Base-by-base conservation (phyloP, 1,140 invertebrate species). In the Brevipalpus yothersi region DNA sequence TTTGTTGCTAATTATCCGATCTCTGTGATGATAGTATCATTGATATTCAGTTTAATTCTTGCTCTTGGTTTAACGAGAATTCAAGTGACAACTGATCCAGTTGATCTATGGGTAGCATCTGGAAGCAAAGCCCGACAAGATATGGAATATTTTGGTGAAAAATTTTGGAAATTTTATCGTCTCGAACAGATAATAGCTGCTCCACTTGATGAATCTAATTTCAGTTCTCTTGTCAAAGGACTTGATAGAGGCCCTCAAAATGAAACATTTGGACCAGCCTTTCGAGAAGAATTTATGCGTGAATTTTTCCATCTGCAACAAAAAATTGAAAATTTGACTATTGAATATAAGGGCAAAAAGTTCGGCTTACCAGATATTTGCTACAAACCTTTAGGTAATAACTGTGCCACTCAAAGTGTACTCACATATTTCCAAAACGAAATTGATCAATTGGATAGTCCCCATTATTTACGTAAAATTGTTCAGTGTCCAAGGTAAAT, bases 61-160 rank as follows among this genome's bases (percentile, higher is more conserved):
- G 70, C 60, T 64, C 84, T 54, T 75, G 88, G 68, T 69, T 56
- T 66, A 5, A 53, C 62, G 1, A 57, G 66, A 57, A 79, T 86
- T 58, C 69, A 78, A 61, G 73, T 92, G 1, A 94, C 87, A 2
- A 96, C 89, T 0, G 83, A 98, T 77, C 94, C 94, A 0, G 91
- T 98, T 0, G 82, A 97, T 72, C 73, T 99, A 17, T 99, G 94
- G 94, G 92, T 93, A 0, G 80, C 91, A 0, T 82, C 89, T 0
- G 72, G 75, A 42, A 92, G 86, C 1, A 76, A 82, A 45, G 87
- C 90, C 3, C 77, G 94, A 8, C 66, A 81, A 8, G 89, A 98
- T 72, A 80, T 82, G 62, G 78, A 87, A 61, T 96, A 82, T 72
- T 99, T 88, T 70, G 91, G 98, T 70, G 78, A 78, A 4, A 82